Conservation (phyloP, 2,797 vertebrate species). For the Cynopterus sphinx region DNA sequence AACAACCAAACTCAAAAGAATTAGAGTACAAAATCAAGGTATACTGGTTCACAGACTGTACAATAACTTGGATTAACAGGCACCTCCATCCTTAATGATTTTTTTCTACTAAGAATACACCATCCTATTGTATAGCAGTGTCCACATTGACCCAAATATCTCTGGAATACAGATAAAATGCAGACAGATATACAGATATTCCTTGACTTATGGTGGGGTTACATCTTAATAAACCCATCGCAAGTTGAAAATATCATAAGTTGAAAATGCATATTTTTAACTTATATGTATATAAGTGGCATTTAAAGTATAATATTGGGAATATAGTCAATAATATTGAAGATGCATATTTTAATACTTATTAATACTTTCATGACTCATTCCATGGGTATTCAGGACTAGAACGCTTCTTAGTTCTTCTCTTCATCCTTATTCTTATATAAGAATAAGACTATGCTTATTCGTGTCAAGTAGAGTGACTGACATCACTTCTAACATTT, state of each 20-base stretch:
- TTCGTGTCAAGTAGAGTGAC: not conserved
- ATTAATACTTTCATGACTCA: not conserved
- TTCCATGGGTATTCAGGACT: not conserved
- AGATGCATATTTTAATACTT: not conserved
- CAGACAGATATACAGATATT: not conserved
- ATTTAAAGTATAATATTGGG: too few relatives aligned
- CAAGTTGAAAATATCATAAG: not conserved
- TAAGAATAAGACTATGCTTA: not conserved
- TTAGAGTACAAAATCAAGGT: not conserved
- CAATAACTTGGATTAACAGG: not conserved
- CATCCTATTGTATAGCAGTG: not conserved
- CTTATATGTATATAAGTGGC: too few relatives aligned
- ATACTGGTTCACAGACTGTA: not conserved
- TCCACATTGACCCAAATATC: not conserved
- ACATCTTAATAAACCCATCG: not conserved
- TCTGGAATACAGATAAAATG: not conserved
- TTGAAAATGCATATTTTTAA: not conserved
- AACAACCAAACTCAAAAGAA: not conserved
- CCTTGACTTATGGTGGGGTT: not conserved
- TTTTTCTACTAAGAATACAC: constrained; percentile 8
- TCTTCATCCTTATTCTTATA: not conserved
- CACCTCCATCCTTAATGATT: not conserved
- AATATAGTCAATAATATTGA: not conserved
- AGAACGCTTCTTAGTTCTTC: not conserved
- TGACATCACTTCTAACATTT: not conserved